Evolutionary conservation across 1,140 invertebrate species (phyloP).

Genomic region (Magallana angulata): DNA sequence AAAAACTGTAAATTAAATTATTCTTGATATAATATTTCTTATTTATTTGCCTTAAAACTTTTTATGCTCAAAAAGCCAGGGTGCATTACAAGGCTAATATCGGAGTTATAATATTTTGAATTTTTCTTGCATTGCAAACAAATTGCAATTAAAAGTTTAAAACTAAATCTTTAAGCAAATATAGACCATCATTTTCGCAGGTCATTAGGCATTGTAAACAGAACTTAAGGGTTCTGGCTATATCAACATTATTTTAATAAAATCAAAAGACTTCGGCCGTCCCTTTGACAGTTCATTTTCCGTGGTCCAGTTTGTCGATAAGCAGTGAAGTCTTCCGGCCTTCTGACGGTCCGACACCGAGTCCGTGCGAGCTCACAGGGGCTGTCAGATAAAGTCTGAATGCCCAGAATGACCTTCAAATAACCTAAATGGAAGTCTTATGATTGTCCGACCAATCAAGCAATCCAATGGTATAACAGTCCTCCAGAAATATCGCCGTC

Average conservation of each 20-base stretch:
- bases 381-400: neutral
- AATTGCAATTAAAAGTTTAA: neutral
- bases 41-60: too few species aligned
- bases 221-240: neutral
- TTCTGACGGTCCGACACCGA: neutral
- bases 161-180: conserved; percentile 29
- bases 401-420: conserved; percentile 17
- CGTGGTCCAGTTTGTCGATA: neutral
- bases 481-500: conserved; percentile 1
- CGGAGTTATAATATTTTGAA: too few species aligned
- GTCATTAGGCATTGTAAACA: conserved; percentile 19
- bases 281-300: neutral
- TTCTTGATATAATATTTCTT: too few species aligned
- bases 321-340: neutral
- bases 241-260: conserved; percentile 17
- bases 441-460: conserved; percentile 2
- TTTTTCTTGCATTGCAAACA: too few species aligned
- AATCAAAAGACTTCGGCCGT: conserved; percentile 2
- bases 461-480: conserved; percentile 14
- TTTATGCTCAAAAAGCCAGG: too few species aligned
- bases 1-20: too few species aligned
- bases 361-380: neutral
- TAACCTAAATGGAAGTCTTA: neutral
- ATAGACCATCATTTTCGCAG: neutral
- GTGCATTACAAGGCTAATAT: too few species aligned